These are phyloP conservation scores for Caenorhabditis remanei DNA, from an alignment of 1,140 invertebrate species.

Conservation along the genomic window DNA sequence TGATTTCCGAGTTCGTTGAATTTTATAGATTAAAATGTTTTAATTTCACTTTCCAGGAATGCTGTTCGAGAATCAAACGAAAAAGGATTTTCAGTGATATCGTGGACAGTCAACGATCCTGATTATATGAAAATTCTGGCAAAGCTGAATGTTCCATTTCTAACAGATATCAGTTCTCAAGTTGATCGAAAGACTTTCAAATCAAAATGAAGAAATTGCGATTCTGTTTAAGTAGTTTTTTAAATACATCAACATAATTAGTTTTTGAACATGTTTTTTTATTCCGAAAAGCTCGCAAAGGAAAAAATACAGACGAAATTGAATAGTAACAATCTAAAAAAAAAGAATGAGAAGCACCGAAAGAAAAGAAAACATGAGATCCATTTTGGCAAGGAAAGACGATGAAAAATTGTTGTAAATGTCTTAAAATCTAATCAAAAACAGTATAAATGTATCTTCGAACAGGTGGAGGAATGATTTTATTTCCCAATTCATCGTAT, in stretches of 20 bases:
- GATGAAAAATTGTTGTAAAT: neutral
- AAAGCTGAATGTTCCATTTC: slow-evolving; percentile 42
- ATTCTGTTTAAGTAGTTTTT: neutral
- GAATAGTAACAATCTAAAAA: neutral
- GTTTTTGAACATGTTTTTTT: neutral
- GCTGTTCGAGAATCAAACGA: slow-evolving; percentile 9
- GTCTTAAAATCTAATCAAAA: slow-evolving; percentile 53
- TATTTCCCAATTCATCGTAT: slow-evolving; percentile 57
- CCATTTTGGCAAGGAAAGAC: slow-evolving; percentile 23
- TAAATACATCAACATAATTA: neutral
- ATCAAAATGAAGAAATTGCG: neutral
- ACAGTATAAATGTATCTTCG: slow-evolving; percentile 64
- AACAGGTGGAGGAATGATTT: slow-evolving; percentile 5
- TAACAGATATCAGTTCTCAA: slow-evolving; percentile 49
- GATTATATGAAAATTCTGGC: slow-evolving; percentile 51
- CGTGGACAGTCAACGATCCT: slow-evolving; percentile 59
- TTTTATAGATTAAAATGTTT: neutral
- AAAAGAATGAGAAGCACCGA: slow-evolving; percentile 17
- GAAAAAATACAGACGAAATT: neutral
- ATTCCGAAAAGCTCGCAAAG: neutral
- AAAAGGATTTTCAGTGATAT: slow-evolving; percentile 38
- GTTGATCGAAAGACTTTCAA: slow-evolving; percentile 19
- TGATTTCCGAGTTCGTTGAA: slow-evolving; percentile 3
- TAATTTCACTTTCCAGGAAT: slow-evolving; percentile 7
- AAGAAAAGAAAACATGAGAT: slow-evolving; percentile 13